A percentile compares a stretch with the other conserved stretches of the same genome.
Conservation (phyloP, 2,888 invertebrate genomes). For the Dysmachus trigonus region DNA sequence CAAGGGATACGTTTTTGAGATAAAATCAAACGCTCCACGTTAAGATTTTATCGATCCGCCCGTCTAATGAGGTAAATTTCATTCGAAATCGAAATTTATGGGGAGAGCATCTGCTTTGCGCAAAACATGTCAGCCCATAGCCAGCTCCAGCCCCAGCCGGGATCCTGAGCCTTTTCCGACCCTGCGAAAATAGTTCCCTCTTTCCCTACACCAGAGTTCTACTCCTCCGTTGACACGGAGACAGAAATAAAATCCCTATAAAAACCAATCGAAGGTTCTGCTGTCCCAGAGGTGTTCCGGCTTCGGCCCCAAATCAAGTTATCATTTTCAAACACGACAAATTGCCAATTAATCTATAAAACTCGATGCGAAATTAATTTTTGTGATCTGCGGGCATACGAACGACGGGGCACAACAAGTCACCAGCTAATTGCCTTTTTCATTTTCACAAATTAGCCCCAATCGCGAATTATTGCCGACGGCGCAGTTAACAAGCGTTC, state of each 20-base stretch:
- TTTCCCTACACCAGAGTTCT: neutral
- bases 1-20: neutral
- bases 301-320: neutral
- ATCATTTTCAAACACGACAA: neutral
- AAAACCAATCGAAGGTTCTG: neutral
- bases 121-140: neutral
- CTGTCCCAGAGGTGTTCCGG: neutral
- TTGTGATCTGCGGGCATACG: neutral
- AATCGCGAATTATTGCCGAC: neutral
- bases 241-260: neutral
- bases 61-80: constrained; percentile 10
- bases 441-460: neutral
- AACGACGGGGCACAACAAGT: too few relatives aligned
- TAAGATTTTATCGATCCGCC: constrained; percentile 13
- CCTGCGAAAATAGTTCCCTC: neutral
- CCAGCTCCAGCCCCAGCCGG: neutral
- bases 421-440: neutral
- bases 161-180: neutral
- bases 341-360: constrained; percentile 13
- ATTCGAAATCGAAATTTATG: neutral
- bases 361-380: neutral
- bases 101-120: neutral
- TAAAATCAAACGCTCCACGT: constrained; percentile 1
- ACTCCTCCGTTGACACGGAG: neutral
- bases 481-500: neutral